Evolutionary conservation across 2,888 invertebrate species (phyloP), one percentile per base, ranked within the genome.

Genomic region (Cephus runcator): DNA sequence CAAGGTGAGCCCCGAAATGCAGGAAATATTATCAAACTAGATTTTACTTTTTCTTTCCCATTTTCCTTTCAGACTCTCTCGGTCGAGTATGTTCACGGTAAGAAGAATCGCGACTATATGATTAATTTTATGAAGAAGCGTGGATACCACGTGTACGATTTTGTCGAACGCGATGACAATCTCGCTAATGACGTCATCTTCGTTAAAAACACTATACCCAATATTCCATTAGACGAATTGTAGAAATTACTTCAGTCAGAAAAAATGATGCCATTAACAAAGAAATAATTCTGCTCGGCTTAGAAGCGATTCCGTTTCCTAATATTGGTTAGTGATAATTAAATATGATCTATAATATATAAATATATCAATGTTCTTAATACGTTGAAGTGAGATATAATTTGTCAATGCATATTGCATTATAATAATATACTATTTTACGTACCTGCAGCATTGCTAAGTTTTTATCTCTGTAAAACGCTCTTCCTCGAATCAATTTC

Each of bases 141-240:
- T 34, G 92, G 92, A 4, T 93, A 93, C 81, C 85, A 87, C 40
- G 90, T 92, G 3, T 85, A 91, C 71, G 87, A 87, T 73, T 90
- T 90, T 80, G 92, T 93, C 4, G 90, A 91, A 12, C 91, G 91
- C 81, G 83, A 86, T 0, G 87, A 92, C 73, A 90, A 92, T 86
- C 85, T 93, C n/a, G 93, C 93, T 2, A 93, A 93, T 83, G 93
- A 93, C 83, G 90, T 92, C 78, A 93, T 93, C 81, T 93, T 93
- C 82, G 89, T 90, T 23, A 92, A 92, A 80, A 92, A 80, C 86
- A 31, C 6, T 2, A 9, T 23, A 9, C 9, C 2, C 9, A 15
- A 9, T 23, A 56, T 23, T 15, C 56, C 9, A 2, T 56, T 23
- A 9, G 0, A 9, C 56, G 23, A 56, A 56, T 23, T 23, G 56